Percentiles rank a stretch among this genome's conserved stretches.
These are phyloP conservation scores for Sceloporus undulatus DNA, from an alignment of 2,113 vertebrate species.

Conservation along the genomic window DNA sequence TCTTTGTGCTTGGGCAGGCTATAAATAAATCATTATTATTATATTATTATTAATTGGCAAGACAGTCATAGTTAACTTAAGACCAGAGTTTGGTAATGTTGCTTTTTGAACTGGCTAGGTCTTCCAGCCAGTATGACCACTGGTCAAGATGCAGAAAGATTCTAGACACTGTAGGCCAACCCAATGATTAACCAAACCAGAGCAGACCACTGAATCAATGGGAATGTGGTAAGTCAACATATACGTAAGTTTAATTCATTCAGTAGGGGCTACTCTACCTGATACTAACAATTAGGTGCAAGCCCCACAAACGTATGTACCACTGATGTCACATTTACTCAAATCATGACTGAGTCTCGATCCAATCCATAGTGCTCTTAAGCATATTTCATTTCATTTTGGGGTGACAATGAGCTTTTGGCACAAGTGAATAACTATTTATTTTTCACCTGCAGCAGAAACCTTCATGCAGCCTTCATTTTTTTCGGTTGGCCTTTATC, in stretches of 20 bases:
- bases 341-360: not conserved
- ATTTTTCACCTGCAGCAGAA: conserved; percentile 1
- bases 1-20: too few relatives aligned
- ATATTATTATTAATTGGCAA: not conserved
- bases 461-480: not conserved
- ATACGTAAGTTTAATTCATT: too few relatives aligned
- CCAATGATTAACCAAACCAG: too few relatives aligned
- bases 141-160: not conserved
- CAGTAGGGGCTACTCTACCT: too few relatives aligned
- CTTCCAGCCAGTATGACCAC: not conserved
- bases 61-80: too few relatives aligned
- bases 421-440: not conserved
- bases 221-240: too few relatives aligned
- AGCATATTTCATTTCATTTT: not conserved
- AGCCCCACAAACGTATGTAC: too few relatives aligned
- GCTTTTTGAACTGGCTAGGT: too few relatives aligned
- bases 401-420: not conserved
- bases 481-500: not conserved
- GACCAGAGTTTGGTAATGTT: too few relatives aligned
- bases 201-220: too few relatives aligned
- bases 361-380: not conserved
- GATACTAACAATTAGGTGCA: too few relatives aligned
- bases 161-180: not conserved
- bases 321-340: not conserved
- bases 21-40: too few relatives aligned